Percentiles rank a stretch among this genome's conserved stretches.
phyloP scores from a whole-genome alignment of 2,888 invertebrate genomes.

The Coleophora flavipennella region DNA sequence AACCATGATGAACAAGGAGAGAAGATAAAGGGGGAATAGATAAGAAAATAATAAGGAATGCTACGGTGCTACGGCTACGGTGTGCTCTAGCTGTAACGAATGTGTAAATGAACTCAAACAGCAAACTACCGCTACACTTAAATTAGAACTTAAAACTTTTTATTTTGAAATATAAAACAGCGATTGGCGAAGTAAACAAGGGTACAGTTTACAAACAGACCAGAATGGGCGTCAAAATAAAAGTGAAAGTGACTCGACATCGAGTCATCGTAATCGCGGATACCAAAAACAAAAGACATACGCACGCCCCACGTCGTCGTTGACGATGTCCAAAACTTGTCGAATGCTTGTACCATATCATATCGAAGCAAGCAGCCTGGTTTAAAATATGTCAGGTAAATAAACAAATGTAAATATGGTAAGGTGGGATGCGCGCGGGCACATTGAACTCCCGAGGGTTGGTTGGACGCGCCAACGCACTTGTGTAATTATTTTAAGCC shows the following conservation, averaged over 20 bases:
- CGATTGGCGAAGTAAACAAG: not conserved
- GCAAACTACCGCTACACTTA: not conserved
- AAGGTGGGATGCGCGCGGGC: slow-evolving; percentile 22
- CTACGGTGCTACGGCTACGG: too few relatives aligned
- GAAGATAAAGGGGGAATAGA: slow-evolving; percentile 5
- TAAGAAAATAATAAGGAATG: not conserved
- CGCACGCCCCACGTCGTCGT: too few relatives aligned
- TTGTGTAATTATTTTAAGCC: slow-evolving; percentile 69
- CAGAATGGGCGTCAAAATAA: slow-evolving; percentile 6
- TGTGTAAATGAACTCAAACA: slow-evolving; percentile 2
- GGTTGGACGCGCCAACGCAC: slow-evolving; percentile 44
- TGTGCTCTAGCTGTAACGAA: slow-evolving; percentile 13
- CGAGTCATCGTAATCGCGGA: slow-evolving; percentile 17
- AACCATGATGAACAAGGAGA: slow-evolving; percentile 18
- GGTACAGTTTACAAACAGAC: slow-evolving; percentile 3
- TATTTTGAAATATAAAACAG: not conserved
- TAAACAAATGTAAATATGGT: slow-evolving; percentile 13
- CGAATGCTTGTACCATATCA: too few relatives aligned
- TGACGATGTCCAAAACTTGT: slow-evolving; percentile 36
- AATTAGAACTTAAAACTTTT: slow-evolving; percentile 2
- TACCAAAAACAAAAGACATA: slow-evolving; percentile 15
- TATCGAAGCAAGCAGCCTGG: not conserved
- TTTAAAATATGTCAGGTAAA: slow-evolving; percentile 27
- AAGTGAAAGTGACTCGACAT: slow-evolving; percentile 45
- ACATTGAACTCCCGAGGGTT: slow-evolving; percentile 47